Conservation (phyloP, 2,797 vertebrate species). For the Pelochelys cantorii region DNA sequence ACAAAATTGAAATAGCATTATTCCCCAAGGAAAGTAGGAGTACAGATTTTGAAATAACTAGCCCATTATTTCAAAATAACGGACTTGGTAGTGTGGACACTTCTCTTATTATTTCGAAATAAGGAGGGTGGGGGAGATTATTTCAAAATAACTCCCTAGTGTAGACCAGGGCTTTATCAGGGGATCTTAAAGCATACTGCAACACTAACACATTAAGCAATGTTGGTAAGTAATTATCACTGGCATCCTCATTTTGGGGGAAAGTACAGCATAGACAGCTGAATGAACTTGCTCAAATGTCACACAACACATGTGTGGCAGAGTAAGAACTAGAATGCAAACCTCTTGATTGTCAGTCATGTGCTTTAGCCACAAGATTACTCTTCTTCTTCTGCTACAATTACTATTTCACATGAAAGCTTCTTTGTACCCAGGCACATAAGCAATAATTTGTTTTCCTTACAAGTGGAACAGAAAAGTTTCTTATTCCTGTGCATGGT, state of each 20-base stretch:
- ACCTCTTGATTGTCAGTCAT: constrained; percentile 25
- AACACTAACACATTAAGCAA: constrained; percentile 2
- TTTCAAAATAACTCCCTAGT: too few species aligned
- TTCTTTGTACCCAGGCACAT: constrained; percentile 18
- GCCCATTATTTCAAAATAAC: too few species aligned
- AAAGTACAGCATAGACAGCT: neutral
- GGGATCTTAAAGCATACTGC: constrained; percentile 24
- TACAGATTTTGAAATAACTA: too few species aligned
- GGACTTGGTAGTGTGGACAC: too few species aligned
- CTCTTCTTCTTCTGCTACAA: constrained; percentile 47
- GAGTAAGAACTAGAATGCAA: constrained; percentile 45
- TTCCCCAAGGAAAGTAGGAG: too few species aligned
- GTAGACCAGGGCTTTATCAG: neutral
- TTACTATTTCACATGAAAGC: constrained; percentile 6
- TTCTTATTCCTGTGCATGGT: neutral
- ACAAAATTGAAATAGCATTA: too few species aligned
- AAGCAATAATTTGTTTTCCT: neutral
- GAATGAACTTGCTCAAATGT: constrained; percentile 17
- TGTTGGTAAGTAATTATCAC: neutral
- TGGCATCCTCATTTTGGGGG: constrained; percentile 11
- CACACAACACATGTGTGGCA: constrained; percentile 27
- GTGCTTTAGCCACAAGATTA: constrained; percentile 19
- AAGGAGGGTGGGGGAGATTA: too few species aligned
- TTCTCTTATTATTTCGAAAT: too few species aligned
- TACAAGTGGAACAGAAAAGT: neutral